A percentile compares a stretch with the other conserved stretches of the same genome.
Evolutionary conservation across 2,888 invertebrate species (phyloP).

Genomic region (Spisula subtruncata): DNA sequence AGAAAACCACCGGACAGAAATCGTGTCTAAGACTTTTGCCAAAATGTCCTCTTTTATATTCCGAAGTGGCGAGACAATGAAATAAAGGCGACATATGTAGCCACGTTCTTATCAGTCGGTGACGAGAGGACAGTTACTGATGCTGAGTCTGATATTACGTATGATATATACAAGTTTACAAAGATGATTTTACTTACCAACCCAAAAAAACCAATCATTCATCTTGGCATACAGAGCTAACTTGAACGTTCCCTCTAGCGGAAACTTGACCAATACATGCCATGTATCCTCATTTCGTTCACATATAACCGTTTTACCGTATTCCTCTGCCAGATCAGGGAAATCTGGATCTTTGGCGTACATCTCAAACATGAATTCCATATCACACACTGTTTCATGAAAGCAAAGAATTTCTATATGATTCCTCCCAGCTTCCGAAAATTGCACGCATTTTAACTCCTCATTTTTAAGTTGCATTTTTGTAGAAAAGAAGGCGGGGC

Average conservation of each 20-base stretch:
- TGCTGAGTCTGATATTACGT: too few relatives aligned
- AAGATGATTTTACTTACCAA: too few relatives aligned
- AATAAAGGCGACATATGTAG: too few relatives aligned
- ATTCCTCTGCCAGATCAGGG: conserved; percentile 44
- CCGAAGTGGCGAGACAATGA: too few relatives aligned
- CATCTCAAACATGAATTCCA: conserved; percentile 74
- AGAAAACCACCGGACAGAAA: too few relatives aligned
- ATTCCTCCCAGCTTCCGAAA: conserved; percentile 74
- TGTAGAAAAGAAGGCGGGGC: conserved; percentile 79
- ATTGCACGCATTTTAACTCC: conserved; percentile 69
- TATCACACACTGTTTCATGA: conserved; percentile 41
- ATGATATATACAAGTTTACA: too few relatives aligned
- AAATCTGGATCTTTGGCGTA: conserved; percentile 60
- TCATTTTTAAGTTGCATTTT: conserved; percentile 71
- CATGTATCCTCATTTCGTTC: conserved; percentile 69
- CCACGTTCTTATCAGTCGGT: too few relatives aligned
- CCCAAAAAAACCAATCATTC: conserved; percentile 68
- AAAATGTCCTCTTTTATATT: too few relatives aligned
- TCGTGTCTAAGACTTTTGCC: too few relatives aligned
- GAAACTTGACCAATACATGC: conserved; percentile 75
- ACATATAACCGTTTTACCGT: conserved; percentile 63
- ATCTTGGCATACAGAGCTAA: conserved; percentile 78
- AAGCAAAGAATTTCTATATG: conserved; percentile 65
- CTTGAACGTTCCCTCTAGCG: conserved; percentile 78
- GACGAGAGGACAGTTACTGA: too few relatives aligned